Conservation (phyloP, 1,140 invertebrate species). For the Drosophila oshimai region DNA sequence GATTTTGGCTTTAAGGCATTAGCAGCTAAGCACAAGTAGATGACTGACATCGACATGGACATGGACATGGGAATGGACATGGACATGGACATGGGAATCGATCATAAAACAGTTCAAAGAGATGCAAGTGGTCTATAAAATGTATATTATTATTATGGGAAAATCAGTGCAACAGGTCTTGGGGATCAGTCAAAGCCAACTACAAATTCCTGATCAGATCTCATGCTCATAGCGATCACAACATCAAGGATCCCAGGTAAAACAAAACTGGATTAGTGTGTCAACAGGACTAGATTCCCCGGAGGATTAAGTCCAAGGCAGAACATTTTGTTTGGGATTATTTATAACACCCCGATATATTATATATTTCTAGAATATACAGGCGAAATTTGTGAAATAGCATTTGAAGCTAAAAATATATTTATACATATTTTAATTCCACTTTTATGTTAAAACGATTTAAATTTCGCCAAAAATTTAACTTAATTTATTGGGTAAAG, state of each 20-base stretch:
- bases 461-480: too few relatives aligned
- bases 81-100: not conserved
- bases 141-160: not conserved
- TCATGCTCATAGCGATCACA: not conserved
- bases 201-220: not conserved
- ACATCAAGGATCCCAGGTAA: not conserved
- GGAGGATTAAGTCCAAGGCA: too few relatives aligned
- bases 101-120: slow-evolving; percentile 31
- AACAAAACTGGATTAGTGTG: too few relatives aligned
- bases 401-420: too few relatives aligned
- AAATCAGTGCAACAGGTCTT: not conserved
- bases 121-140: slow-evolving; percentile 1
- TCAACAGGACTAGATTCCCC: too few relatives aligned
- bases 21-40: not conserved
- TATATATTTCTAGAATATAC: too few relatives aligned
- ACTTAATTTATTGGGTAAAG: too few relatives aligned
- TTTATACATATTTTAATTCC: too few relatives aligned
- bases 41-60: slow-evolving; percentile 7
- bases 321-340: too few relatives aligned
- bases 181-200: not conserved
- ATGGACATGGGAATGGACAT: not conserved
- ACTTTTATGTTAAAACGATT: too few relatives aligned
- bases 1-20: slow-evolving; percentile 35
- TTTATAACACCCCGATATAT: too few relatives aligned
- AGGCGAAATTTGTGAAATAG: too few relatives aligned